phyloP scores from a whole-genome alignment of 2,797 vertebrate species.

The Alectoris magna region DNA sequence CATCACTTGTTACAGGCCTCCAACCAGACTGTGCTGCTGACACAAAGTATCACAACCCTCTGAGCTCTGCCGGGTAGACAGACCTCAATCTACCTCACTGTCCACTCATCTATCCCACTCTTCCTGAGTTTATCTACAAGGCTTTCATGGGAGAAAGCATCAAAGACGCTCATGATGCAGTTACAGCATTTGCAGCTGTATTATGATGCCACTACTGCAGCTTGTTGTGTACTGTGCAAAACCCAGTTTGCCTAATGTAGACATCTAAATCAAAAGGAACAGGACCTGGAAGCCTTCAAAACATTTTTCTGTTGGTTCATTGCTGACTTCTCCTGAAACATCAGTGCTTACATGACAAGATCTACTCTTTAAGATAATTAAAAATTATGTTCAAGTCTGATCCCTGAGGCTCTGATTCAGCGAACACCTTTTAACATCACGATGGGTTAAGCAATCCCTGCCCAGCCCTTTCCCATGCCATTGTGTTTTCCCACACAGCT shows the following conservation, averaged over 20 bases:
- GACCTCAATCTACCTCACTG: not conserved
- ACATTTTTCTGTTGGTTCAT: not conserved
- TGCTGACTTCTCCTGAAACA: not conserved
- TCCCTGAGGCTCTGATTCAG: rapidly evolving
- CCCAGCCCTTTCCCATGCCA: not conserved
- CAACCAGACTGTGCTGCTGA: not conserved
- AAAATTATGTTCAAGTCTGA: not conserved
- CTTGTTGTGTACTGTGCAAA: not conserved
- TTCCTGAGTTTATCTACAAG: not conserved
- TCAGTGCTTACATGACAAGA: rapidly evolving
- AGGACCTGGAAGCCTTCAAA: not conserved
- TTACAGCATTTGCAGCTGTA: not conserved
- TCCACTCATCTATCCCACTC: not conserved
- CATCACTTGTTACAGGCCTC: not conserved
- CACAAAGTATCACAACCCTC: not conserved
- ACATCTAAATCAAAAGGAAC: not conserved
- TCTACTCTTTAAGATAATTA: not conserved
- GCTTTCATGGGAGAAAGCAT: not conserved
- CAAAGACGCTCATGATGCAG: not conserved
- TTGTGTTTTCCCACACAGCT: not conserved
- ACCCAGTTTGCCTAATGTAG: not conserved
- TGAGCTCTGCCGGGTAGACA: not conserved
- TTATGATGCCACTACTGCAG: not conserved
- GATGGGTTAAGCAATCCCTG: not conserved
- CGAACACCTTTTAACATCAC: not conserved